A percentile compares a stretch with the other conserved stretches of the same genome.
Conservation (phyloP, 2,113 vertebrate species). For the Tyto alba region DNA sequence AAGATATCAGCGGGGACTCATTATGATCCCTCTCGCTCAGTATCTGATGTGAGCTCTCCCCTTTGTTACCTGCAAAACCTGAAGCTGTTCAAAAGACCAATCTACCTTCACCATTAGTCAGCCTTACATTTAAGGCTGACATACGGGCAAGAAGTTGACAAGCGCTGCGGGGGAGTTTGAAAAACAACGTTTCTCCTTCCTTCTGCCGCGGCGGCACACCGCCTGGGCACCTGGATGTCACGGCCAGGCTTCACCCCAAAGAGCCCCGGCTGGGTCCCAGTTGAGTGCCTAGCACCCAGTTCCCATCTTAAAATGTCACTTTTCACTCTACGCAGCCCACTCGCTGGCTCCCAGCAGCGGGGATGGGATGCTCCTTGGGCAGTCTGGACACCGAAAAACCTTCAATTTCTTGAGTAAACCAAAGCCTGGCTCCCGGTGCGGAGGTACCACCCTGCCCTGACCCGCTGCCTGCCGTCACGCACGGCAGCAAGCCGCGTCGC, state of each 20-base stretch:
- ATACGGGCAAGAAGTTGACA: accelerated
- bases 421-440: accelerated
- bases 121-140: background rate
- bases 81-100: background rate
- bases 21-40: accelerated
- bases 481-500: accelerated
- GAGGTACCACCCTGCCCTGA: background rate
- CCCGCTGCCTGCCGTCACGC: background rate
- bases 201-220: accelerated
- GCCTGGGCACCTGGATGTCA: background rate
- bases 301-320: background rate
- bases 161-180: background rate
- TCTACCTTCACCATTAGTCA: background rate
- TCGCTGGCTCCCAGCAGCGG: accelerated
- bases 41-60: background rate
- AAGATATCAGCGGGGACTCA: background rate
- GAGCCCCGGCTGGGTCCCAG: too few relatives aligned
- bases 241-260: background rate
- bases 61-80: background rate
- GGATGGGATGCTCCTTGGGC: background rate
- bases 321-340: accelerated
- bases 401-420: background rate
- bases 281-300: too few relatives aligned
- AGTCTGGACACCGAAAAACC: background rate
- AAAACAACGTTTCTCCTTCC: background rate